phyloP scores from a whole-genome alignment of 2,113 vertebrate species.

The Prolemur simus region DNA sequence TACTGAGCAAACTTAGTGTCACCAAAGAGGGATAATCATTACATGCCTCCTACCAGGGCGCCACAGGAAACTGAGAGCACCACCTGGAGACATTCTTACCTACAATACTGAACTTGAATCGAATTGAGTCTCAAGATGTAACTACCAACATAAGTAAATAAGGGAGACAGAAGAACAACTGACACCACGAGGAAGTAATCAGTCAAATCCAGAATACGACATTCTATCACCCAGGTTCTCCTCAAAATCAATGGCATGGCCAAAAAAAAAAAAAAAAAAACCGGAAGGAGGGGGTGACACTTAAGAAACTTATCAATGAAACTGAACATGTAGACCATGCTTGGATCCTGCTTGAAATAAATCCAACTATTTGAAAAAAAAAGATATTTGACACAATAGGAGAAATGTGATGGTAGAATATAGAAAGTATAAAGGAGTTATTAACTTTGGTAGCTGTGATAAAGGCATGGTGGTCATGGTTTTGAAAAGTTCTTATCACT shows the following conservation, averaged over 20 bases:
- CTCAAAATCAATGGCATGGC: neutral
- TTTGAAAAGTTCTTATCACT: neutral
- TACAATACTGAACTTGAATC: constrained; percentile 23
- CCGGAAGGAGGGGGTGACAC: neutral
- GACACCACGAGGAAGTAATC: neutral
- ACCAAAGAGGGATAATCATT: neutral
- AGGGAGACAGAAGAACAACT: neutral
- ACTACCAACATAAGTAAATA: neutral
- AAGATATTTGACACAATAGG: neutral
- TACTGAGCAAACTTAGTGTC: neutral
- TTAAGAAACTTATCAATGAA: neutral
- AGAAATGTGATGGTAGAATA: neutral
- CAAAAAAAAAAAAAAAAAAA: neutral
- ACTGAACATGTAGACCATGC: neutral
- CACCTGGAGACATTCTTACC: neutral
- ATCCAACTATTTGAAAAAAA: neutral
- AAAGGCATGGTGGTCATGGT: neutral
- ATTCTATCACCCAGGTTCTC: neutral
- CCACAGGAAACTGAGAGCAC: neutral
- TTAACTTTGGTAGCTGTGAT: neutral
- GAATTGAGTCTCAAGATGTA: neutral
- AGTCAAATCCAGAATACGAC: neutral
- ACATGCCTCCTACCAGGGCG: neutral
- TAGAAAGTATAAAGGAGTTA: neutral
- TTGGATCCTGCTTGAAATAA: constrained; percentile 9